Evolutionary conservation across 1,140 invertebrate genomes (phyloP).

Genomic region (Pantala flavescens): DNA sequence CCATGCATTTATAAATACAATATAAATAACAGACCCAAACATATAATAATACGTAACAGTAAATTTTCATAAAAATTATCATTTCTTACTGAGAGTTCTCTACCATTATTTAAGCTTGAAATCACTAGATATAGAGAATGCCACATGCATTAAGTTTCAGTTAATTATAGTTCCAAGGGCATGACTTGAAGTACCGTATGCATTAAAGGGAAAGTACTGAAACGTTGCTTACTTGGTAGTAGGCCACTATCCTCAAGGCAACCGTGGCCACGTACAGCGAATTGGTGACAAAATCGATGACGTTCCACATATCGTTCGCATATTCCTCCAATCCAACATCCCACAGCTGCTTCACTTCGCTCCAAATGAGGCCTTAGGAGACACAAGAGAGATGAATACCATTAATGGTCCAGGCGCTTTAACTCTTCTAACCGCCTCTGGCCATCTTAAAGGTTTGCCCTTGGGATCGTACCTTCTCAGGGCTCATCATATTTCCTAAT

Average conservation of each 20-base stretch:
- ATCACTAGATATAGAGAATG: no score
- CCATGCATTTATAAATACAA: no score
- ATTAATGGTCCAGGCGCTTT: background rate
- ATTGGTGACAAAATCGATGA: conserved; percentile 97
- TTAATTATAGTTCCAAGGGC: no score
- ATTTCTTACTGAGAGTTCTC: no score
- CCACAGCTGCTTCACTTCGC: conserved; percentile 97
- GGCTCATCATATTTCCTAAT: no score
- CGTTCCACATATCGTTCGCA: conserved; percentile 98
- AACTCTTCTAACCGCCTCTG: background rate
- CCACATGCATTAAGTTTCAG: no score
- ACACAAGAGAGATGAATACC: conserved; percentile 13
- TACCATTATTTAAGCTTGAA: no score
- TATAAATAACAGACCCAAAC: no score
- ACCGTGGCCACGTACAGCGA: conserved; percentile 95
- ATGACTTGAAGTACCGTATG: no score
- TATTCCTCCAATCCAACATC: conserved; percentile 93
- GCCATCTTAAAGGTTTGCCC: background rate
- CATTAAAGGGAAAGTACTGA: no score
- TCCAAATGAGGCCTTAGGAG: conserved; percentile 85
- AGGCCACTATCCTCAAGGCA: conserved; percentile 84
- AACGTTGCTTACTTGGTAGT: conserved; percentile 60
- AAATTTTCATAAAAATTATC: no score
- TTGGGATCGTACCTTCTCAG: background rate
- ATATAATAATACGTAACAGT: no score